A percentile compares a stretch with the other conserved stretches of the same genome.
phyloP scores from a whole-genome alignment of 2,797 vertebrate genomes.

The Sebastes hopkinsi region DNA sequence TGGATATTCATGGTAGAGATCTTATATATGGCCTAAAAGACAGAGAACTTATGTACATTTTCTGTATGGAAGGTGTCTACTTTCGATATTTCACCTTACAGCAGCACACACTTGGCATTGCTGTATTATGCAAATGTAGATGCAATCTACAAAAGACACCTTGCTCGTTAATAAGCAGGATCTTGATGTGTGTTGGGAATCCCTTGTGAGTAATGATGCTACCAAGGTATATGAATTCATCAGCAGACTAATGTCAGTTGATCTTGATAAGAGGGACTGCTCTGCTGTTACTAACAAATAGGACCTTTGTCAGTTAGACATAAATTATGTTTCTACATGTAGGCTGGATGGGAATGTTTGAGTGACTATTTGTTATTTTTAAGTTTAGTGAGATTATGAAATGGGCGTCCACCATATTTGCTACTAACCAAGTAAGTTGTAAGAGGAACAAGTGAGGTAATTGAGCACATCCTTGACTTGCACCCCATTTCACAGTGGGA shows the following conservation, averaged over 20 bases:
- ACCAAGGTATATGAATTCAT: slow-evolving; percentile 27
- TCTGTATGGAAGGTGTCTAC: not conserved
- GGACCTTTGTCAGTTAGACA: slow-evolving; percentile 2
- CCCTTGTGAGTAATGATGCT: slow-evolving; percentile 30
- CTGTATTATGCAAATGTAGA: slow-evolving; percentile 21
- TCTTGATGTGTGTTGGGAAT: slow-evolving; percentile 22
- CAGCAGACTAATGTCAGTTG: slow-evolving; percentile 23
- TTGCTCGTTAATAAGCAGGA: slow-evolving; percentile 8
- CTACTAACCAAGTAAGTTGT: not conserved
- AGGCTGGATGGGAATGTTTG: not conserved
- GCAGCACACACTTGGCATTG: not conserved
- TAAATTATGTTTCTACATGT: not conserved
- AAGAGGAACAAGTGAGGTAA: not conserved
- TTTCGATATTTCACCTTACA: not conserved
- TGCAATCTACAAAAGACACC: slow-evolving; percentile 15
- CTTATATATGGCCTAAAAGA: not conserved
- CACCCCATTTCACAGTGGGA: not conserved
- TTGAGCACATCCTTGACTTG: not conserved
- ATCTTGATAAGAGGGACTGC: slow-evolving; percentile 8
- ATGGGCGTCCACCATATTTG: not conserved
- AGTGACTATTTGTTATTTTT: not conserved
- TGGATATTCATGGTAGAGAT: not conserved
- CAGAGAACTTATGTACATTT: not conserved
- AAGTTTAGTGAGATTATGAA: not conserved
- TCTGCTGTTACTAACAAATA: slow-evolving; percentile 11